Evolutionary conservation across 2,888 invertebrate genomes (phyloP), one percentile per base, ranked within the genome.

Genomic region (Mechanitis messenoides): DNA sequence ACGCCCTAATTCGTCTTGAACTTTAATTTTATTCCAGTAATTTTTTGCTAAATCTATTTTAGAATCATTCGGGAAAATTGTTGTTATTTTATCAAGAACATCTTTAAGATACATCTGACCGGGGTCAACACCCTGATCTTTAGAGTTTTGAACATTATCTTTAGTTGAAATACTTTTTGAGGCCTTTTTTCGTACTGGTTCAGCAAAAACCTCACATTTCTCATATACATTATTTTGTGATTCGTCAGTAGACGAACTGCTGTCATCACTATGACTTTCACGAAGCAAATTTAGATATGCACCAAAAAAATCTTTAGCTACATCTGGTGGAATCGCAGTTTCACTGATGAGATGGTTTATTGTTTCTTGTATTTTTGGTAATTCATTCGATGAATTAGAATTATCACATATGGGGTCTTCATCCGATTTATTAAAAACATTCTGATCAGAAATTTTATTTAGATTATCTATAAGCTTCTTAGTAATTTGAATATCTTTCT

Each of bases 401-500:
- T 71, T 73, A 3, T 78, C 75, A 3, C 54, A 46, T 7, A 12
- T 20, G 6, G 38, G 20, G 3, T 70, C 68, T 45, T 71, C 72
- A 55, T 54, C 63, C 4, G 64, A 53, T 33, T 68, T 70, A 11
- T 68, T 62, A 0, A 64, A 2, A 3, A 58, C 61, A 9, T 71
- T 62, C 54, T 68, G 72, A 33, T 65, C 65, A 0, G 78, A 74
- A 6, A 71, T 28, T 50, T 76, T 79, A 0, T 74, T 80, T n/a
- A 85, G 68, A 58, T 81, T 82, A 46, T 82, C 69, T 3, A 85
- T 79, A 7, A 86, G 68, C 38, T 77, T 77, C 69, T 80, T 82
- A 0, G 85, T 84, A n/a, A 81, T 82, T 71, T 74, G 72, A 3
- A 86, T 86, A 67, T 87, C 85, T 66, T 79, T 81, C 28, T 80